Evolutionary conservation across 2,113 vertebrate genomes (phyloP), one percentile per base, ranked within the genome.

Genomic region (Microtus richardsoni): DNA sequence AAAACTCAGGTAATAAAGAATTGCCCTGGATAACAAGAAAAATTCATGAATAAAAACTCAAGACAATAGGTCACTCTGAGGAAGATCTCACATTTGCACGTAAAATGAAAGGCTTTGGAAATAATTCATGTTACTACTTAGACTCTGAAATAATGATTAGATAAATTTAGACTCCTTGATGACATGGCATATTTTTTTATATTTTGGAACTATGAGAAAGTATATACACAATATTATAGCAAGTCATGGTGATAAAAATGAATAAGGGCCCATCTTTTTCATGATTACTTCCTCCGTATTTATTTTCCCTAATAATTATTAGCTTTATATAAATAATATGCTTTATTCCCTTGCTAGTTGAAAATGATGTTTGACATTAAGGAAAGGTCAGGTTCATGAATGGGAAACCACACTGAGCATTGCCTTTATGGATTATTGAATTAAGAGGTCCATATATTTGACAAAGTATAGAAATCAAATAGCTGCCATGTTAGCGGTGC

Each of bases 351-450:
- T 96, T 96, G 97, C 89, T 97, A 96, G 97, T 98, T 71, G 93
- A 97, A 98, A 98, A 98, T 97, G 94, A 92, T 98, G 97, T 98
- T 97, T 98, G 98, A 98, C 98, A 98, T 99, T 98, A 98, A 98
- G 91, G 98, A 98, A 99, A 98, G 98, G 98, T 98, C 98, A 98
- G 96, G 95, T 98, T 98, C 97, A 95, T 98, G 97, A 96, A 95
- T 97, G 95, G 95, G 95, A 98, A 98, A 97, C 98, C 98, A 97
- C 98, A 98, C 97, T 97, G 97, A 94, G 97, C 96, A 98, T 98
- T 98, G 98, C 98, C 98, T 98, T 98, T 98, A 98, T 97, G 98
- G 95, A 96, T 98, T 98, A 98, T 98, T 98, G 98, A 98, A 98
- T 98, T 98, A 98, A 98, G 98, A 98, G 97, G 93, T 98, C 98